Conservation (phyloP, 2,797 vertebrate genomes). For the Urophycis tenuis region DNA sequence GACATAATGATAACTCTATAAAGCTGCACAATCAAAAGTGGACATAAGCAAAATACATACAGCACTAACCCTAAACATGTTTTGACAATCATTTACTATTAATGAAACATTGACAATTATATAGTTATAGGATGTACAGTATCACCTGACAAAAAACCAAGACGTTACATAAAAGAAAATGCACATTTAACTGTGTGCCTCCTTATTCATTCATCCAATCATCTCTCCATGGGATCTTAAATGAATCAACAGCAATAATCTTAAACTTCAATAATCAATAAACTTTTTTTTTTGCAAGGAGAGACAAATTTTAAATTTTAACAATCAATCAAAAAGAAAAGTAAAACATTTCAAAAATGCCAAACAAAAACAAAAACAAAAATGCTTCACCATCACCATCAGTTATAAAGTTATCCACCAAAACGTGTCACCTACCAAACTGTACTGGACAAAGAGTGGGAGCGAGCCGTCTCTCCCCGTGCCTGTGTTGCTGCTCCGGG, state of each 20-base stretch:
- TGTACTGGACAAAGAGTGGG: neutral
- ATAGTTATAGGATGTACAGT: neutral
- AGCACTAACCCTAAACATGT: neutral
- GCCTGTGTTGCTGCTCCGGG: neutral
- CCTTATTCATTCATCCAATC: neutral
- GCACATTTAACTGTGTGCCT: neutral
- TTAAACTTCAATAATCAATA: too few species aligned
- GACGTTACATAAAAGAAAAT: neutral
- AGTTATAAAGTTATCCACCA: neutral
- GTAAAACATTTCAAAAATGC: neutral
- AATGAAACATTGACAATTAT: neutral
- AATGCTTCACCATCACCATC: too few species aligned
- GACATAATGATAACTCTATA: neutral
- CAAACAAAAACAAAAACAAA: too few species aligned
- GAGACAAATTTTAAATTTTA: neutral
- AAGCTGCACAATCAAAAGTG: neutral
- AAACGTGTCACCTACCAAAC: neutral
- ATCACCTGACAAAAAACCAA: neutral
- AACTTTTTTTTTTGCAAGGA: neutral
- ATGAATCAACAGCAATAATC: neutral
- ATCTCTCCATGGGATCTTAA: neutral
- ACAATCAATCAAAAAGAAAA: neutral
- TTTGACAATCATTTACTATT: neutral
- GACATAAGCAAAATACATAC: neutral
- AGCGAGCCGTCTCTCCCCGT: neutral